phyloP scores from a whole-genome alignment of 2,113 vertebrate species.

The Cinclus cinclus region DNA sequence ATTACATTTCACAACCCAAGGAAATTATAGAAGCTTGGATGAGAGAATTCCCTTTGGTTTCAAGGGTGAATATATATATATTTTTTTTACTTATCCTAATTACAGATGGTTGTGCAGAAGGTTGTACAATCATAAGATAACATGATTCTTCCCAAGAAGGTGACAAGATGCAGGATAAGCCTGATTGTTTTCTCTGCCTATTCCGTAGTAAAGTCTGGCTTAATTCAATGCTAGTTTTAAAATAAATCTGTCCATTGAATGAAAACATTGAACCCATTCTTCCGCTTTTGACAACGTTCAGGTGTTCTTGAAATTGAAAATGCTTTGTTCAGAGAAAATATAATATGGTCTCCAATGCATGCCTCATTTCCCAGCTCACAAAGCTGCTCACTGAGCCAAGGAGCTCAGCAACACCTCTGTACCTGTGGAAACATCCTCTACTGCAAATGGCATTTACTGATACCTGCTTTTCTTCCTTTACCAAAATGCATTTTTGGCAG shows the following conservation, averaged over 20 bases:
- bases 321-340: neutral
- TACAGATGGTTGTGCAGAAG: neutral
- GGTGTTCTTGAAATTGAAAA: neutral
- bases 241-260: neutral
- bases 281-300: neutral
- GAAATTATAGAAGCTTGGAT: neutral
- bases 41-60: neutral
- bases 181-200: neutral
- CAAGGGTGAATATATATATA: neutral
- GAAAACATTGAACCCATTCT: neutral
- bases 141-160: neutral
- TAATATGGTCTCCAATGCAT: fast-evolving
- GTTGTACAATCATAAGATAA: neutral
- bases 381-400: neutral
- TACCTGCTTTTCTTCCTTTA: neutral
- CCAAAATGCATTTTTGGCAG: neutral
- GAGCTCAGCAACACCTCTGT: neutral
- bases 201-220: neutral
- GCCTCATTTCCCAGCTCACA: neutral
- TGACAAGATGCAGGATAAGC: neutral
- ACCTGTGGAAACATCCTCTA: neutral
- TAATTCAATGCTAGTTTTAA: neutral
- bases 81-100: neutral
- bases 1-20: neutral
- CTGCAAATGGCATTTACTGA: neutral